Evolutionary conservation across 2,888 invertebrate genomes (phyloP).

Genomic region (Melanargia galathea): DNA sequence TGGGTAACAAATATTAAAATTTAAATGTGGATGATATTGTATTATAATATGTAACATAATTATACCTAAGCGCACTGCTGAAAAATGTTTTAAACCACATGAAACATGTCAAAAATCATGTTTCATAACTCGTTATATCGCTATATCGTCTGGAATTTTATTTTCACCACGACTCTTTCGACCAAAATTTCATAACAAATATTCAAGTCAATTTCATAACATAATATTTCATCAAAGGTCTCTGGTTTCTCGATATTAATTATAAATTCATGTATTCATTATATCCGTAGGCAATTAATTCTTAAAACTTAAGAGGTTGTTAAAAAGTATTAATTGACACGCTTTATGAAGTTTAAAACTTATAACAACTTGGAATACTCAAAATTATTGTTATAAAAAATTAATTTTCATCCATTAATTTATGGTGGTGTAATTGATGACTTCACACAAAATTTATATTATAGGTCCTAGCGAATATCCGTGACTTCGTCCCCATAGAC

Average conservation of each 20-base stretch:
- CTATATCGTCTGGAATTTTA: too few relatives aligned
- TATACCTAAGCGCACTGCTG: too few relatives aligned
- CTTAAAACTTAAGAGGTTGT: slow-evolving; percentile 4
- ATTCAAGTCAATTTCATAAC: too few relatives aligned
- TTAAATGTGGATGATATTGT: too few relatives aligned
- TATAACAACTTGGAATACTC: slow-evolving; percentile 19
- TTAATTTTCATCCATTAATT: background rate
- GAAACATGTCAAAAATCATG: too few relatives aligned
- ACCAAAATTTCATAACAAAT: background rate
- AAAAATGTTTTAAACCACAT: too few relatives aligned
- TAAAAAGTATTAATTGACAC: slow-evolving; percentile 30
- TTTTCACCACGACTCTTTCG: background rate
- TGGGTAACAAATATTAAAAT: too few relatives aligned
- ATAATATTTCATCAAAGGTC: too few relatives aligned
- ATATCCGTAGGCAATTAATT: background rate
- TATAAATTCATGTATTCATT: background rate
- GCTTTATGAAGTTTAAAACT: slow-evolving; percentile 13
- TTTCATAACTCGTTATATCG: too few relatives aligned
- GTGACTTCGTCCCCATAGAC: too few relatives aligned
- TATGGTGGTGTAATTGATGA: background rate
- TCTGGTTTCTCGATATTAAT: background rate
- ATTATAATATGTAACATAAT: too few relatives aligned
- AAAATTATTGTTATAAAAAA: slow-evolving; percentile 13
- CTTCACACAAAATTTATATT: background rate
- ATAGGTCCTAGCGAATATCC: too few relatives aligned